phyloP scores from a whole-genome alignment of 2,113 vertebrate genomes.

The Tautogolabrus adspersus region DNA sequence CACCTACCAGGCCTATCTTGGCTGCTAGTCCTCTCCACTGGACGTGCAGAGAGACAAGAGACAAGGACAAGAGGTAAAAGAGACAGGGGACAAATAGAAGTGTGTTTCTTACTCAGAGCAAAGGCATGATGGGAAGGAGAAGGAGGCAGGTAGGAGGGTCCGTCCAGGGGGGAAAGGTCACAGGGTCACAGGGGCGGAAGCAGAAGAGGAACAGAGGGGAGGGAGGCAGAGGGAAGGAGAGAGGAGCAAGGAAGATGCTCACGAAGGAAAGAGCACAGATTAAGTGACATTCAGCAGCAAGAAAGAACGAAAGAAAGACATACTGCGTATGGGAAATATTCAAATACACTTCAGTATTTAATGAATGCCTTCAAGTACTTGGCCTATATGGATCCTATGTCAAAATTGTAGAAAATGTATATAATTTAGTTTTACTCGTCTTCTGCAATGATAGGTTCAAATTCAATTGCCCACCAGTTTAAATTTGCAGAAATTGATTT shows the following conservation, averaged over 20 bases:
- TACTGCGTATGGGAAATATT: neutral
- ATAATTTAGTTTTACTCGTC: too few species aligned
- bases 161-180: conserved; percentile 55
- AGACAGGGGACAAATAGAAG: conserved; percentile 47
- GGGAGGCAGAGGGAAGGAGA: neutral
- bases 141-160: conserved; percentile 66
- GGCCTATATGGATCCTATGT: too few species aligned
- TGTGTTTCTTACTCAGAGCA: conserved; percentile 67
- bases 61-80: conserved; percentile 53
- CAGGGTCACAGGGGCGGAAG: conserved; percentile 44
- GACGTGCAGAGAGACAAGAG: conserved; percentile 83
- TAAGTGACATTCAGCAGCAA: conserved; percentile 37
- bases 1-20: conserved; percentile 99
- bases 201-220: conserved; percentile 24
- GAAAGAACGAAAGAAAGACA: neutral
- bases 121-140: conserved; percentile 61
- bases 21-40: conserved; percentile 94
- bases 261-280: conserved; percentile 46
- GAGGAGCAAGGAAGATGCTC: conserved; percentile 41
- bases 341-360: neutral
- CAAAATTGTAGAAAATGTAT: too few species aligned
- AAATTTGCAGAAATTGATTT: too few species aligned
- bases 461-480: too few species aligned
- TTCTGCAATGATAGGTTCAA: too few species aligned
- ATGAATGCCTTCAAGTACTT: too few species aligned